Conservation (phyloP, 2,113 vertebrate genomes). For the Chauna torquata region DNA sequence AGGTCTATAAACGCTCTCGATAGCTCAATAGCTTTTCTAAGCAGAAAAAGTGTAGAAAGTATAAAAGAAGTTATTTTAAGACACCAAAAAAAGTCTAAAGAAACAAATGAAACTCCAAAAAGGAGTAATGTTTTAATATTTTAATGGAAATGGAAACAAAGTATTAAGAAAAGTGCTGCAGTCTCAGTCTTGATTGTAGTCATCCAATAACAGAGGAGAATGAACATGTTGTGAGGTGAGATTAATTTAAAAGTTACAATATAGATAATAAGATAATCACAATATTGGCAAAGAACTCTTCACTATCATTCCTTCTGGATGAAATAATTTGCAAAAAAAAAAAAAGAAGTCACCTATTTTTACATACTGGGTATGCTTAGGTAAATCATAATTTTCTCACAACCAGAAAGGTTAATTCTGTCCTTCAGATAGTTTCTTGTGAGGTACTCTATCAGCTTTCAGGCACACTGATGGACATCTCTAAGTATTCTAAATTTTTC, state of each 20-base stretch:
- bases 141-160: neutral
- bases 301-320: neutral
- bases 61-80: neutral
- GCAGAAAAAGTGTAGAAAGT: neutral
- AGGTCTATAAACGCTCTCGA: neutral
- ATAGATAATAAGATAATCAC: neutral
- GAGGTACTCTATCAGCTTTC: neutral
- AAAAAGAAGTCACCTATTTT: neutral
- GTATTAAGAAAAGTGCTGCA: neutral
- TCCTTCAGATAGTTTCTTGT: neutral
- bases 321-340: neutral
- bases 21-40: neutral
- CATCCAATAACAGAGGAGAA: neutral
- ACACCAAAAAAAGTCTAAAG: neutral
- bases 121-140: neutral
- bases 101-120: neutral
- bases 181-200: neutral
- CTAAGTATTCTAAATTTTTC: neutral
- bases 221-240: neutral
- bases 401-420: neutral
- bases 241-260: neutral
- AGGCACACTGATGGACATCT: neutral
- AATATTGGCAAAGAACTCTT: neutral
- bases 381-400: neutral
- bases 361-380: neutral